Evolutionary conservation across 2,888 invertebrate species (phyloP), one percentile per base, ranked within the genome.

Genomic region (Homarus gammarus): DNA sequence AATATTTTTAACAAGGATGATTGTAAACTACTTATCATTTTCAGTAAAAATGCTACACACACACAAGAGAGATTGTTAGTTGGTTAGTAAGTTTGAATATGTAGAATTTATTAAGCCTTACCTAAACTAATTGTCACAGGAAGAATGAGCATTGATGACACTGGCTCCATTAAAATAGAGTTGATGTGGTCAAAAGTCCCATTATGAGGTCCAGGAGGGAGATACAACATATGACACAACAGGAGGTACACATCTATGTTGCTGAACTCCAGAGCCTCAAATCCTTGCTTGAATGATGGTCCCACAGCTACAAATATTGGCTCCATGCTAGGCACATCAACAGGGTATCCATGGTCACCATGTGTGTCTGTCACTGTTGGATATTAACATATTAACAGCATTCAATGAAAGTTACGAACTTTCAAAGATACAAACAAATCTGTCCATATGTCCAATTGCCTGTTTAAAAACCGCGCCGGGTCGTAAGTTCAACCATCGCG

Each of bases 231-330:
- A 81, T 93, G 92, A 89, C 94, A 94, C 87, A 94, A 92, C 81
- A 94, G 92, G 1, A 93, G 93, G 91, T 94, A 94, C 44, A 94
- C 92, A 92, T 94, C 94, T n/a, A 94, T 93, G 79, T 93, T 93
- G 44, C 93, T 92, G 70, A 94, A 93, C 2, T 93, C 93, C 12
- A 93, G 91, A 0, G 91, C 81, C 1, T 93, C 92, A 82, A 92
- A 92, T 61, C 93, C 93, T 56, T 91, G 90, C 68, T 93, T 93
- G 89, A 94, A 93, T 51, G 93, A 93, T 0, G 94, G 94, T 27
- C 94, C 94, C 92, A 93, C 93, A 2, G 94, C 94, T 31, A 94
- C 92, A 92, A 94, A 94, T 81, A 94, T 93, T 31, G 94, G 94
- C 92, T 94, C 94, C 94, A 94, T 94, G 75, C 93, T 93, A 10